Conservation (phyloP, 2,888 invertebrate genomes). For the Amblyjoppa proteus region DNA sequence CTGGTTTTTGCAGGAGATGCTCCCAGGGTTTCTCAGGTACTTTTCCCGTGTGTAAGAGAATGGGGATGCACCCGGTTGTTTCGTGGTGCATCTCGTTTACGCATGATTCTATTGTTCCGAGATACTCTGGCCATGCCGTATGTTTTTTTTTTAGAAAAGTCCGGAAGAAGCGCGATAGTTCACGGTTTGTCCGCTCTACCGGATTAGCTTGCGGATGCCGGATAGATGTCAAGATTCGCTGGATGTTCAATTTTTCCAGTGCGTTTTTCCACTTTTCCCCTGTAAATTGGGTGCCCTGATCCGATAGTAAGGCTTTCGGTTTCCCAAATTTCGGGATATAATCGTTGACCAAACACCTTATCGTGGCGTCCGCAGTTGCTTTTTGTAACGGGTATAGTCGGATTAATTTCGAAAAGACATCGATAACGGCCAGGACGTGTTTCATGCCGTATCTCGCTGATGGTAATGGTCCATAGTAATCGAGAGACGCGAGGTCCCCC, state of each 20-base stretch:
- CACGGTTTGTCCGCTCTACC: slow-evolving; percentile 10
- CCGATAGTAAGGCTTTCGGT: not conserved
- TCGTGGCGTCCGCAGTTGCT: not conserved
- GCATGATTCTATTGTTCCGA: not conserved
- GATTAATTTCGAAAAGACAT: slow-evolving; percentile 14
- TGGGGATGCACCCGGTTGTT: slow-evolving; percentile 4
- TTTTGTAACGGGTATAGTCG: not conserved
- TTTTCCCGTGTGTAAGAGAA: not conserved
- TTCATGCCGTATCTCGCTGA: slow-evolving; percentile 10
- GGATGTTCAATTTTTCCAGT: not conserved
- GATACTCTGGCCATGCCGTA: not conserved
- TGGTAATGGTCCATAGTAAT: slow-evolving; percentile 43
- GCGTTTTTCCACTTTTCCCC: not conserved
- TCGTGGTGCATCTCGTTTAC: slow-evolving; percentile 22
- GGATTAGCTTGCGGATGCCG: not conserved
- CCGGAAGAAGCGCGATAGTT: not conserved
- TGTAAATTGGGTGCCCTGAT: not conserved
- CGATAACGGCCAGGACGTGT: slow-evolving; percentile 23
- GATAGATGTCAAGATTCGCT: not conserved
- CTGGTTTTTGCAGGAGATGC: not conserved
- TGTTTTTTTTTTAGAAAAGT: not conserved
- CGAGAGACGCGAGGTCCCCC: slow-evolving; percentile 8
- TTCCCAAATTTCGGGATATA: slow-evolving; percentile 3
- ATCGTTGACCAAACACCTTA: not conserved
- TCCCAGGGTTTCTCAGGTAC: not conserved